Evolutionary conservation across 64 coral and sea anemone genomes (phyloP).

Genomic region (Pocillopora verrucosa): DNA sequence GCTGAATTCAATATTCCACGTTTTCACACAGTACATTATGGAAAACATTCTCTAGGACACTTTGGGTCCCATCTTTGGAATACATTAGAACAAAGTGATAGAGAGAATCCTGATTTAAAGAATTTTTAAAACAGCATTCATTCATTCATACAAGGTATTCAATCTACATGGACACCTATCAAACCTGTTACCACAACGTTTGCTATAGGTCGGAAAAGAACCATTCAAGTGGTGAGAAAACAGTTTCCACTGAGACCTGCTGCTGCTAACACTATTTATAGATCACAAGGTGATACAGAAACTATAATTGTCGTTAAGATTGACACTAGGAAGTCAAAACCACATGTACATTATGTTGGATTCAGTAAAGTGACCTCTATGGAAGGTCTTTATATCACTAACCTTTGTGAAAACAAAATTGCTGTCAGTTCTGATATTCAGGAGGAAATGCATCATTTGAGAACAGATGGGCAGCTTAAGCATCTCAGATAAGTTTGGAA

Average conservation of each 20-base stretch:
- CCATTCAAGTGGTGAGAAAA: slow-evolving; percentile 36
- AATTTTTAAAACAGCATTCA: too few species aligned
- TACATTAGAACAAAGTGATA: too few species aligned
- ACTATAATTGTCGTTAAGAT: slow-evolving; percentile 28
- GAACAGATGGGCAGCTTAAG: slow-evolving; percentile 23
- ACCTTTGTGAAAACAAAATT: slow-evolving; percentile 29
- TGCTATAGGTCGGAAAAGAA: slow-evolving; percentile 20
- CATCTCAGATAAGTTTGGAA: slow-evolving; percentile 37
- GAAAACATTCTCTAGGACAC: too few species aligned
- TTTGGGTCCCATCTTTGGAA: too few species aligned
- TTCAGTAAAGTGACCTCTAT: slow-evolving; percentile 39
- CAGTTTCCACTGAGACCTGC: slow-evolving; percentile 43
- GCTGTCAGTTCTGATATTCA: slow-evolving; percentile 16
- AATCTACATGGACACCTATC: slow-evolving; percentile 45
- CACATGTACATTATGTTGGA: slow-evolving; percentile 55
- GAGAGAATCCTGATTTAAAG: too few species aligned
- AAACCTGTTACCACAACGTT: neutral
- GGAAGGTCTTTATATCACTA: slow-evolving; percentile 17
- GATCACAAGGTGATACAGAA: slow-evolving; percentile 43
- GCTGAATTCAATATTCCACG: too few species aligned
- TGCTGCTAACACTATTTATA: slow-evolving; percentile 37
- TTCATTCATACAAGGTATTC: neutral
- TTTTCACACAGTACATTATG: too few species aligned
- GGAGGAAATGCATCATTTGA: slow-evolving; percentile 27
- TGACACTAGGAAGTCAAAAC: slow-evolving; percentile 55